Conservation (phyloP, 2,888 invertebrate species). For the Hofmannophila pseudospretella region DNA sequence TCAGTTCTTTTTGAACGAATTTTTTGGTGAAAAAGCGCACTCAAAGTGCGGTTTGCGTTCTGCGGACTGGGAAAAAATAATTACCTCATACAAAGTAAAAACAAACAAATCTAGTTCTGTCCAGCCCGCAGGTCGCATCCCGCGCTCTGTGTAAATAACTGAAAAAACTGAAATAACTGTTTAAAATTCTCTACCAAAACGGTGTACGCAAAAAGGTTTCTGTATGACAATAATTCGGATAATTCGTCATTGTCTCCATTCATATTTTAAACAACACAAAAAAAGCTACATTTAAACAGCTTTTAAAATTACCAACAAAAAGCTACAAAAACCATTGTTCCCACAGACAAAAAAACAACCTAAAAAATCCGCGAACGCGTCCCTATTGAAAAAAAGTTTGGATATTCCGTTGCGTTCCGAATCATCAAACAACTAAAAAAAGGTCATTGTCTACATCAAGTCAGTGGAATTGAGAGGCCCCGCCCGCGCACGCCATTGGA, state of each 20-base stretch:
- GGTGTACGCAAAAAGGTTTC: too few relatives aligned
- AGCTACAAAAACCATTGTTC: slow-evolving; percentile 16
- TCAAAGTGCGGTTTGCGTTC: too few relatives aligned
- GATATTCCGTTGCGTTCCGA: slow-evolving; percentile 20
- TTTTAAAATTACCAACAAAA: slow-evolving; percentile 14
- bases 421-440: slow-evolving; percentile 46
- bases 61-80: too few relatives aligned
- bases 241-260: not conserved
- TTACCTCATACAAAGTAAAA: too few relatives aligned
- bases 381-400: slow-evolving; percentile 21
- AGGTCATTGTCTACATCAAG: slow-evolving; percentile 70
- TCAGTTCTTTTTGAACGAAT: too few relatives aligned
- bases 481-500: slow-evolving; percentile 74
- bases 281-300: slow-evolving; percentile 6
- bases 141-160: too few relatives aligned
- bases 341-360: slow-evolving; percentile 17
- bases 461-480: slow-evolving; percentile 70
- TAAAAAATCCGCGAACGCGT: slow-evolving; percentile 2
- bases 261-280: slow-evolving; percentile 8
- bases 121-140: too few relatives aligned
- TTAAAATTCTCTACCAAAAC: too few relatives aligned
- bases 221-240: too few relatives aligned
- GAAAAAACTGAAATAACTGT: too few relatives aligned
- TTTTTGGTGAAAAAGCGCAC: too few relatives aligned
- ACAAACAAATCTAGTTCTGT: too few relatives aligned